Base-by-base conservation (phyloP, 1,140 invertebrate species). In the Drosophila arawakana region DNA sequence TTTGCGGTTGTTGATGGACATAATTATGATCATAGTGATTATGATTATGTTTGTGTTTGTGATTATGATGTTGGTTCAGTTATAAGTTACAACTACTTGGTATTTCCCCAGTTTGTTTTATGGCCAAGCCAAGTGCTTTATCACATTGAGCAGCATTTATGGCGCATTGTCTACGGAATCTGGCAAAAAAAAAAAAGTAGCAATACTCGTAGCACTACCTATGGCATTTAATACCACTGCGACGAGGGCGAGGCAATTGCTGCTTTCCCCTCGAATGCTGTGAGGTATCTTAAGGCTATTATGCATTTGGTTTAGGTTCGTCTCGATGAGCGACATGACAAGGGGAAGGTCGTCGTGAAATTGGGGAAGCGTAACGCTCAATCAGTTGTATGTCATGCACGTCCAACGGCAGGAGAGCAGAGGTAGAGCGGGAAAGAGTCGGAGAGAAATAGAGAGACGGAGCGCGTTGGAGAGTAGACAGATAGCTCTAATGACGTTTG, bases 401-500 rank as follows among this genome's bases (percentile, higher is more conserved):
- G n/a, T 3, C 39, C 13, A 65, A 72, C 58, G 60, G 25, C 2
- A 41, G 55, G 13, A 46, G 43, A 13, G 43, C 1, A 46, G 13
- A 41, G 39, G 11, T 8, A 41, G 39, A 41, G 39, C 3, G 39
- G 10, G 37, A 41, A 11, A 41, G 39, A 43, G 41, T 13, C 5
- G 13, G 25, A 30, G 25, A 21, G 18, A 21, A 21, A 21, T 21
- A 65, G 43, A 41, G 35, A 61, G 25, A 25, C 18, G 25, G 6
- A 2, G 25, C 3, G 21, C 21, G 30, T 25, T 10, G 10, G 37
- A 8, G 13, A 39, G 3, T 15, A 18, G 39, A 37, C 37, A 67
- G 65, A 54, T 69, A 68, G 43, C 86, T 78, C 67, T 88, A 86
- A 86, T 89, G 83, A 88, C 83, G 13, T 79, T 83, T 86, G 83